Evolutionary conservation across 2,888 invertebrate species (phyloP).

Genomic region (Macropis europaea): DNA sequence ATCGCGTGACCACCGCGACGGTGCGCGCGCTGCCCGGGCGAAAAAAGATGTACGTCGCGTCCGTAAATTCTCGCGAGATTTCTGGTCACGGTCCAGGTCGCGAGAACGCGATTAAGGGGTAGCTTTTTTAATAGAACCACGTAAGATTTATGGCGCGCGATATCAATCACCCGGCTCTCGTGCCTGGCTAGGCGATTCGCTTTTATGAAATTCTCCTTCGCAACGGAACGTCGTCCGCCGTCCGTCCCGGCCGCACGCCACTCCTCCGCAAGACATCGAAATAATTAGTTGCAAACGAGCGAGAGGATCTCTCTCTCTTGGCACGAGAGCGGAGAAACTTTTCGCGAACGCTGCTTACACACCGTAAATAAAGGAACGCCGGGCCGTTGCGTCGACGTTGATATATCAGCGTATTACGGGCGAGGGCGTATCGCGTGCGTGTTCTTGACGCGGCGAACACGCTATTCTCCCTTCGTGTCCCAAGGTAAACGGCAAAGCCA

Average conservation of each 20-base stretch:
- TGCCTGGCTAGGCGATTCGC: background rate
- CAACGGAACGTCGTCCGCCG: background rate
- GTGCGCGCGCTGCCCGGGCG: background rate
- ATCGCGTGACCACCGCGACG: background rate
- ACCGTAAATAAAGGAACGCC: background rate
- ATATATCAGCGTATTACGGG: background rate
- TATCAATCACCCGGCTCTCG: slow-evolving; percentile 54
- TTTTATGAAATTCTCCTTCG: slow-evolving; percentile 49
- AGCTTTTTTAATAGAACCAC: slow-evolving; percentile 13
- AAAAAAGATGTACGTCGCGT: background rate
- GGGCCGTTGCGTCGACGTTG: too few relatives aligned
- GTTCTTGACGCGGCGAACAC: background rate
- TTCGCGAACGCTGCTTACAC: background rate
- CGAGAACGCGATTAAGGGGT: background rate
- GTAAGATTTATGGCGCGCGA: slow-evolving; percentile 48
- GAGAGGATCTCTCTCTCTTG: too few relatives aligned
- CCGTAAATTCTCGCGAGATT: background rate
- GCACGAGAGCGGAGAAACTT: background rate
- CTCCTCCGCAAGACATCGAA: background rate
- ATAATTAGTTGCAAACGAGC: slow-evolving; percentile 1
- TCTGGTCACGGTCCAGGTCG: background rate
- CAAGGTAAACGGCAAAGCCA: background rate
- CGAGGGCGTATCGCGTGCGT: background rate
- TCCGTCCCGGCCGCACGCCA: background rate
- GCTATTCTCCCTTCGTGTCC: background rate